Base-by-base conservation (phyloP, 2,113 vertebrate genomes). In the Cyprinodon variegatus region DNA sequence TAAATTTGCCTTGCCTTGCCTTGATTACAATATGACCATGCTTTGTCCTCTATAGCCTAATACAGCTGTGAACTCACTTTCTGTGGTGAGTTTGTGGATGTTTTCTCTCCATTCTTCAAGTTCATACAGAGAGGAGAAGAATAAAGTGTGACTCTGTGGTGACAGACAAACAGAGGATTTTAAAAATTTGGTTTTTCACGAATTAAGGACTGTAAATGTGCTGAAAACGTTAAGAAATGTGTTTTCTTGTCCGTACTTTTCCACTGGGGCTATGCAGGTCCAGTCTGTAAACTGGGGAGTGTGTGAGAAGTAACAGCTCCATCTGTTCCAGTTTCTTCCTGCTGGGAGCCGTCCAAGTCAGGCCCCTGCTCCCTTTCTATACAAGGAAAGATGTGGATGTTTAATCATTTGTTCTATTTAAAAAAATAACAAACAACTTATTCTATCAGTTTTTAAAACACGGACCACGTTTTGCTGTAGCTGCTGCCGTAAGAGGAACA, bases 51-150 rank as follows among this genome's bases (percentile, higher is more conserved):
- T 53, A 75, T 37, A 53, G 14, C n/a, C n/a, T 40, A 14, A 36
- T 29, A 12, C 36, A 37, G 70, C 39, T 48, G 17, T 15, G 14
- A 15, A 88, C 94, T 92, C 78, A 95, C 94, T 88, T 62, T 92
- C 83, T 80, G 75, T 69, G 80, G 86, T 92, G 67, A 93, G 88
- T 77, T 86, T 92, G 37, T 83, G 74, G 22, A 94, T 90, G 69
- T 82, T 84, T 43, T 93, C 92, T 53, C 86, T 93, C 94, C 94
- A 95, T 71, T 94, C 91, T 20, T 91, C 89, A 1, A 94, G 88
- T 48, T 94, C 92, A 50, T 86, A 90, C 43, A 95, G 70, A 4
- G 92, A 95, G 9, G 90, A 74, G 61, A 93, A 66, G 61, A 92
- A 72, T 45, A 95, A 48, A 22, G 83, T 85, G 82, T 93, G 94